Evolutionary conservation across 2,113 vertebrate species (phyloP).

Genomic region (Ornithorhynchus anatinus): DNA sequence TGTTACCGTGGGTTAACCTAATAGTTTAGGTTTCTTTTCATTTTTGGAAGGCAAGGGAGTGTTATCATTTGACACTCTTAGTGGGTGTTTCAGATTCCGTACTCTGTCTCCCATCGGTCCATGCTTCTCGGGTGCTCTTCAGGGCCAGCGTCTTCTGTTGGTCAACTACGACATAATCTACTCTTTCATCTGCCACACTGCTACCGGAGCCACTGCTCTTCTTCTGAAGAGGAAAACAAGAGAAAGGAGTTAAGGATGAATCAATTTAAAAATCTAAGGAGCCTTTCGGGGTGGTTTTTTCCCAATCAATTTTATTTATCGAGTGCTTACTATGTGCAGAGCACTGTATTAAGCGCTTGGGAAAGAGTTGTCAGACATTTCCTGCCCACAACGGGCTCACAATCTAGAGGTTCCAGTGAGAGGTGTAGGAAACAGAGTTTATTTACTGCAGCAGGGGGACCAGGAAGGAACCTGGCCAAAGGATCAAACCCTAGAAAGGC

Average conservation of each 20-base stretch:
- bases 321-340: too few relatives aligned
- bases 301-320: too few relatives aligned
- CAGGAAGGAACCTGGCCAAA: too few relatives aligned
- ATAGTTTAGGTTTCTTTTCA: not conserved
- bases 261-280: not conserved
- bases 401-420: too few relatives aligned
- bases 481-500: too few relatives aligned
- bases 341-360: too few relatives aligned
- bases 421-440: too few relatives aligned
- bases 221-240: constrained; percentile 70
- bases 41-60: not conserved
- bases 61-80: constrained; percentile 88
- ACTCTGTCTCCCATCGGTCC: constrained; percentile 94
- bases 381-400: too few relatives aligned
- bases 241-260: not conserved
- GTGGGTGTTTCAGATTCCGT: constrained; percentile 88
- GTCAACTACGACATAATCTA: constrained; percentile 97
- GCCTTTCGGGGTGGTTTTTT: not conserved
- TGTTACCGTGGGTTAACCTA: constrained; percentile 8
- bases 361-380: too few relatives aligned
- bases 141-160: constrained; percentile 94
- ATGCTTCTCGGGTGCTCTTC: constrained; percentile 94
- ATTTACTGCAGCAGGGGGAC: too few relatives aligned
- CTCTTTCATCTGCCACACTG: constrained; percentile 91
- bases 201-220: constrained; percentile 90